Conservation (phyloP, 2,113 vertebrate genomes). For the Lipophrys pholis region DNA sequence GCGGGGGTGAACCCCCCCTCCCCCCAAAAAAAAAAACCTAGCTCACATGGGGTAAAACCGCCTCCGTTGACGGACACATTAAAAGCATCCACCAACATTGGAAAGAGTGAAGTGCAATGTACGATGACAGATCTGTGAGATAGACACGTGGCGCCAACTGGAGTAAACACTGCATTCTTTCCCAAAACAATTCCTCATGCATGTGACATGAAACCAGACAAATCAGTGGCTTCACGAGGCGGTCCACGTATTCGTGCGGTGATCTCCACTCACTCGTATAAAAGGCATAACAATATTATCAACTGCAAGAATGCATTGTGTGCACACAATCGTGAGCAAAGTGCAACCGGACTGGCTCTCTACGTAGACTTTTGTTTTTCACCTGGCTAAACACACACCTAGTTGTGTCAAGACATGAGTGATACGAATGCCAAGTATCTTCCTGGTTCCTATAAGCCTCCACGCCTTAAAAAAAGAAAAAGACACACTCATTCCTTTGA, state of each 20-base stretch:
- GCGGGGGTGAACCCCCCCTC: background rate
- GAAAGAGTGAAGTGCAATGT: background rate
- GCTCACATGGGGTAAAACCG: too few species aligned
- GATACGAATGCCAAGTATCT: background rate
- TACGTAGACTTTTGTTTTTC: background rate
- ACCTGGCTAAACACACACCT: conserved; percentile 22
- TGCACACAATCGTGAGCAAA: too few species aligned
- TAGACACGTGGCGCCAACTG: too few species aligned
- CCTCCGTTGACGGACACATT: background rate
- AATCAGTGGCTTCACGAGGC: too few species aligned
- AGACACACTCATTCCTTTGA: too few species aligned
- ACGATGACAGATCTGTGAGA: background rate
- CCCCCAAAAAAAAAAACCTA: too few species aligned
- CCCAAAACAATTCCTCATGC: background rate
- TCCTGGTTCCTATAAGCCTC: conserved; percentile 21
- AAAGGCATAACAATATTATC: too few species aligned
- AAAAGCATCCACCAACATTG: background rate
- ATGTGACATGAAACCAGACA: background rate
- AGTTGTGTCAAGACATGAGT: conserved; percentile 17
- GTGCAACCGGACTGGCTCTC: too few species aligned
- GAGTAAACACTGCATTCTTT: conserved; percentile 13
- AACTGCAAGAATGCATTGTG: too few species aligned
- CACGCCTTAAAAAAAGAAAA: conserved; percentile 13
- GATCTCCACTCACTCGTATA: too few species aligned
- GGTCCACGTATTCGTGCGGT: too few species aligned